A percentile compares a stretch with the other conserved stretches of the same genome.
Conservation (phyloP, 2,113 vertebrate species). For the Edolisoma coerulescens region DNA sequence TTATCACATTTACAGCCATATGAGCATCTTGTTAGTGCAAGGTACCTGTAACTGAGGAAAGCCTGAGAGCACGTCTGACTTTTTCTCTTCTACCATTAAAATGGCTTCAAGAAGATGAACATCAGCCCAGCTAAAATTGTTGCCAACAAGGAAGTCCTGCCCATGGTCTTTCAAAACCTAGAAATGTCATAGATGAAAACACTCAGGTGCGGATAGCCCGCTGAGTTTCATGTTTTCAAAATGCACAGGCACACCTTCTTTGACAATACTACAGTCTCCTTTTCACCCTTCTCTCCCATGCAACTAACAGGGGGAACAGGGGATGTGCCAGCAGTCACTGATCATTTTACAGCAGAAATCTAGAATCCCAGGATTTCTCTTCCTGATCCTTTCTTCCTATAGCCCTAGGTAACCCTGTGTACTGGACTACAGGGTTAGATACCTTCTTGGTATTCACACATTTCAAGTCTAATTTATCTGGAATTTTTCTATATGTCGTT, state of each 20-base stretch:
- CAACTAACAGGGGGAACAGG: neutral
- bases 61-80: conserved; percentile 68
- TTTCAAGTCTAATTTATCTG: neutral
- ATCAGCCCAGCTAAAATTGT: conserved; percentile 80
- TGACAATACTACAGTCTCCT: neutral
- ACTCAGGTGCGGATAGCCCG: neutral
- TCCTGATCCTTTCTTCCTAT: neutral
- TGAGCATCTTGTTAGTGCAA: neutral
- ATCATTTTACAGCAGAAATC: neutral
- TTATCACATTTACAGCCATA: neutral
- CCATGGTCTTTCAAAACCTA: conserved; percentile 71
- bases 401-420: neutral
- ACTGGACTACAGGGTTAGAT: neutral
- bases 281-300: neutral
- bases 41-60: conserved; percentile 85
- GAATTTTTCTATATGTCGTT: neutral
- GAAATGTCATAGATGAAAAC: neutral
- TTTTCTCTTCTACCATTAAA: conserved; percentile 85
- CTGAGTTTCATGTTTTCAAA: neutral
- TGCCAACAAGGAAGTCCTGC: conserved; percentile 79
- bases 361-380: neutral
- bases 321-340: neutral
- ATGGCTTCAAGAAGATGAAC: conserved; percentile 82
- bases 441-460: neutral
- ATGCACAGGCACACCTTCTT: neutral